Base-by-base conservation (phyloP, 1,140 invertebrate genomes). In the Dinothrombium tinctorium region DNA sequence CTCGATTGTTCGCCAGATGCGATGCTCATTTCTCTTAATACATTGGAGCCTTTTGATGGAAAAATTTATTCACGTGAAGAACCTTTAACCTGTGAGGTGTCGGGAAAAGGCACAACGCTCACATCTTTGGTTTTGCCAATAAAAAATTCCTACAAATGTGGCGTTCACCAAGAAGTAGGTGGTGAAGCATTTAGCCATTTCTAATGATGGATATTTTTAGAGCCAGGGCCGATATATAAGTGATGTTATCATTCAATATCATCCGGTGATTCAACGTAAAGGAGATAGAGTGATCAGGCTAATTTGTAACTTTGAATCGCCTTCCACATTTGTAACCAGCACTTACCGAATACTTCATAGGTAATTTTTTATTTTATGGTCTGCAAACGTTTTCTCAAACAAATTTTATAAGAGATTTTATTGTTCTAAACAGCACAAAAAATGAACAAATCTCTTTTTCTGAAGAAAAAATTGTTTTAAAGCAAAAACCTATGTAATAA, bases 211-310 rank as follows among this genome's bases (percentile, higher is more conserved):
- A 12, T 37, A 23, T 40, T 44, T 24, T 32, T 37, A 55, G 32
- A 38, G n/a, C 12, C 46, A 50, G 31, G 56, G 55, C 9, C 49
- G 52, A 26, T 52, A 51, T 39, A 51, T 60, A 47, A 61, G 63
- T 8, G 60, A 63, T 0, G 54, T 71, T n/a, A 59, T 69, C 0
- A 56, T 71, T 12, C 68, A 71, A 47, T 62, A 65, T 40, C 68
- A 71, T 50, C 65, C 67, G 2, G 59, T 69, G 37, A 65, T 71
- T 19, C 68, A 71, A 45, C 55, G 64, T 33, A 53, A 63, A 15
- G 66, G 65, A 3, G 68, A 71, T 49, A 55, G 65, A 36, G 59
- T 68, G 3, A 57, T 69, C 17, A 59, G 59, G 46, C 53, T 69
- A 0, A 62, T 65, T 9, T 71, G 68, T 43, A 50, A 67, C 29